These are phyloP conservation scores for Trachelus iudaicus DNA, from an alignment of 2,888 invertebrate species.

Conservation along the genomic window DNA sequence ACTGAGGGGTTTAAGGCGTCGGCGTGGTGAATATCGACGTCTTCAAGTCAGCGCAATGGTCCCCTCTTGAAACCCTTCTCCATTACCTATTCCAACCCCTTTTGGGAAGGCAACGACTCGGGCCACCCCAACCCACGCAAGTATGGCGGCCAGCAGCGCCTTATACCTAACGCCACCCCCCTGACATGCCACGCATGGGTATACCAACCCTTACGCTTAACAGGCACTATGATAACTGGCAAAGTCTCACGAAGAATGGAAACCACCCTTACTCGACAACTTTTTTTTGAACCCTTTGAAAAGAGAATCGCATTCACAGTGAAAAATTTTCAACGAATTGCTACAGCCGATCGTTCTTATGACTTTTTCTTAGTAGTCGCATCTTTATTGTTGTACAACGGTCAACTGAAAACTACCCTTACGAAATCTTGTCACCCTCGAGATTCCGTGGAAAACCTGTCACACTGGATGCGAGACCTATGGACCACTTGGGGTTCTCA, in stretches of 20 bases:
- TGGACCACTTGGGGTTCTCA: slow-evolving; percentile 58
- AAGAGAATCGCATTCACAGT: background rate
- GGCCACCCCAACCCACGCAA: slow-evolving; percentile 46
- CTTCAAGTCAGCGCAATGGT: slow-evolving; percentile 44
- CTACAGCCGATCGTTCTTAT: background rate
- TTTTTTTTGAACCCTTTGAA: background rate
- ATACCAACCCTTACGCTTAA: background rate
- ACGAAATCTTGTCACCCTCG: background rate
- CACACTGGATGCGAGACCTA: slow-evolving; percentile 26
- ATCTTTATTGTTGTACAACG: background rate
- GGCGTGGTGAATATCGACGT: slow-evolving; percentile 48
- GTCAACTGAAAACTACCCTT: background rate
- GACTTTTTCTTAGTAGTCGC: background rate
- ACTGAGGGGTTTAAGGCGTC: slow-evolving; percentile 22
- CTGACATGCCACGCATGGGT: background rate
- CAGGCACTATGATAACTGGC: background rate
- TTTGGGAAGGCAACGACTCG: slow-evolving; percentile 46
- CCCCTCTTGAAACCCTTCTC: slow-evolving; percentile 22
- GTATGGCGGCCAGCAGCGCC: slow-evolving; percentile 45
- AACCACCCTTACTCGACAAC: background rate
- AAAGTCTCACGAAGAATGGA: background rate
- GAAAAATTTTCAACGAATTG: background rate
- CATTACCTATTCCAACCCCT: slow-evolving; percentile 31
- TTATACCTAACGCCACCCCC: slow-evolving; percentile 37
- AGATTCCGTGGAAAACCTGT: slow-evolving; percentile 41